Base-by-base conservation (phyloP, 2,113 vertebrate species). In the Macrotus californicus region DNA sequence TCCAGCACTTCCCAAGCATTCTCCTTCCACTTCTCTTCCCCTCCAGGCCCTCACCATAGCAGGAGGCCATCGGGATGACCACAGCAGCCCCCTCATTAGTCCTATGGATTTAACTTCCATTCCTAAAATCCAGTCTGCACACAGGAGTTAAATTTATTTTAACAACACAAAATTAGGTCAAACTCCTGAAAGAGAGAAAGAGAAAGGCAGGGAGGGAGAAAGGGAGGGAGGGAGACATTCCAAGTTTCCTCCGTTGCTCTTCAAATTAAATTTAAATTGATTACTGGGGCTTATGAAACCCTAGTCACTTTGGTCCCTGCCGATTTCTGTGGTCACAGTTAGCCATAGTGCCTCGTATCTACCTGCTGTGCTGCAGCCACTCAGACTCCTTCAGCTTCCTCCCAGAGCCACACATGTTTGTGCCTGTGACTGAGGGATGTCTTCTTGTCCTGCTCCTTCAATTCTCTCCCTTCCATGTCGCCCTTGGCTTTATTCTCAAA, bases 251-350 rank as follows among this genome's bases (percentile, higher is more conserved):
- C 13, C 73, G 64, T 56, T 79, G 6, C 1, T 79, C 34, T 84
- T 67, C 14, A 67, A 39, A 67, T 85, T 48, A 39, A 94, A 87
- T 88, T 13, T 22, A 76, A 95, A 70, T 15, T n/a, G 39, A 61
- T 26, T 73, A 69, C 5, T 3, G 50, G 34, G 34, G 3, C 1
- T 7, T 77, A 0, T 46, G 70, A 87, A 29, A 50, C 21, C 26
- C n/a, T 39, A 5, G 69, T 79, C 24, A 13, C 5, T 61, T 4
- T 59, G 16, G 3, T 61, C 41, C 11, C 64, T n/a, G 14, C 1
- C 70, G 18, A 36, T 34, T 2, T 36, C n/a, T 59, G 24, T 29
- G 31, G 16, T 7, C 26, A 4, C 21, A 26, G 12, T 54, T 19
- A 22, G 46, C 4, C 4, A 6, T 2, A 41, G 1, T 54, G 6